Base-by-base conservation (phyloP, 1,140 invertebrate species). In the Acyrthosiphon pisum region DNA sequence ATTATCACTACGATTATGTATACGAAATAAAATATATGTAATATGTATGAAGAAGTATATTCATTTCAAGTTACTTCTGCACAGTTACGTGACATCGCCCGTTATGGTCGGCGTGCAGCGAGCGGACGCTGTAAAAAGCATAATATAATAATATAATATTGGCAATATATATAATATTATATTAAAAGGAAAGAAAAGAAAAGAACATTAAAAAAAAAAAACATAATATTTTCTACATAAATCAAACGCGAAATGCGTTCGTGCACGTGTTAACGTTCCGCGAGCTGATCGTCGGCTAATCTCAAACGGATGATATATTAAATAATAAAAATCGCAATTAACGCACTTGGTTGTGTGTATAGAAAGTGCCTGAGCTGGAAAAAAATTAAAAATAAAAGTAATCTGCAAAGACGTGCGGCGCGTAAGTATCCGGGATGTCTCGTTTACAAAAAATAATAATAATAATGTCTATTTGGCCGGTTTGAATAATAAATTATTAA, bases 281-380 rank as follows among this genome's bases (percentile, higher is more conserved):
- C 30, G 60, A 68, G 30, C 30, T 68, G 60, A 68, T 68, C 30
- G 60, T 68, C 60, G 60, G 60, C 60, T 68, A 68, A n/a, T 68
- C 60, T 68, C 60, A 68, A 68, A 68, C 30, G 60, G 60, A 68
- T n/a, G 30, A 68, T 68, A 30, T 68, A 68, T 68, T 68, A 68
- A 68, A 68, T 68, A 68, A 68, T 68, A 68, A 68, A 68, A 68
- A 68, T 68, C 30, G 60, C 60, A 68, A 68, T 68, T 68, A 68
- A 68, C 60, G 30, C 60, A 14, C 60, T 14, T 18, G 11, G 30
- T 68, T 68, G 60, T 68, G 30, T 68, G 60, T 68, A 68, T 68
- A 68, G 60, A 68, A 68, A 68, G 60, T 68, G 9, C 30, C 30
- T 68, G 60, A 0, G 11, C 30, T 68, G 60, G 60, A 68, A 68